Conservation (phyloP, 2,888 invertebrate species). For the Taphrorychus bicolor region DNA sequence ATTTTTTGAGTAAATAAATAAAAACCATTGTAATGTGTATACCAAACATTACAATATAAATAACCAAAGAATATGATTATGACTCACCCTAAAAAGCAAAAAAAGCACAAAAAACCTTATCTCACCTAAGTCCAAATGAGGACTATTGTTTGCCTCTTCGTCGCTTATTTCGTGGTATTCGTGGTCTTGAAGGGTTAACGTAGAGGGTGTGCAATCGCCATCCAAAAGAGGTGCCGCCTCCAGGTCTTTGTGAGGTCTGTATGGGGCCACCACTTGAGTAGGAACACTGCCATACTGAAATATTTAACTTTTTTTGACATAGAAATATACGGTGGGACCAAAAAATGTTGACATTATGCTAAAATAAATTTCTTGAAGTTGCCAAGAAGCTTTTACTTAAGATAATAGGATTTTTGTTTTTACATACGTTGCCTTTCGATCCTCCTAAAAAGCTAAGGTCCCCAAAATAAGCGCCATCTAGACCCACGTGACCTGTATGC, state of each 20-base stretch:
- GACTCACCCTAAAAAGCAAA: too few relatives aligned
- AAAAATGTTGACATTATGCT: background rate
- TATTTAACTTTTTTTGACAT: too few relatives aligned
- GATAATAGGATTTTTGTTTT: too few relatives aligned
- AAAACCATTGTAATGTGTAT: too few relatives aligned
- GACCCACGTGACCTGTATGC: conserved; percentile 94
- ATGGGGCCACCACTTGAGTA: conserved; percentile 87
- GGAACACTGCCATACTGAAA: conserved; percentile 80
- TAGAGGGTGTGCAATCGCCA: conserved; percentile 54
- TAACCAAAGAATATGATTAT: too few relatives aligned
- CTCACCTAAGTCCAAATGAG: conserved; percentile 39
- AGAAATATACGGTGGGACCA: too few relatives aligned
- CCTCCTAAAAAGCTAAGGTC: conserved; percentile 82
- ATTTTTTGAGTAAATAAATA: too few relatives aligned
- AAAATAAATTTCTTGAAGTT: too few relatives aligned
- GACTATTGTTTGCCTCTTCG: conserved; percentile 69
- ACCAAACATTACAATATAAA: too few relatives aligned
- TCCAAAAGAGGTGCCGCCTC: conserved; percentile 72
- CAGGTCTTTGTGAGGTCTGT: conserved; percentile 85
- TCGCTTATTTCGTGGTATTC: conserved; percentile 87
- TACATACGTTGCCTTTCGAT: conserved; percentile 58
- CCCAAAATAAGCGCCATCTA: conserved; percentile 97
- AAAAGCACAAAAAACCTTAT: too few relatives aligned
- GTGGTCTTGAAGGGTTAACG: conserved; percentile 65
- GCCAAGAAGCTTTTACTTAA: too few relatives aligned